Percentiles rank a stretch among this genome's conserved stretches.
Evolutionary conservation across 2,113 vertebrate genomes (phyloP).

Genomic region (Muntiacus reevesi): DNA sequence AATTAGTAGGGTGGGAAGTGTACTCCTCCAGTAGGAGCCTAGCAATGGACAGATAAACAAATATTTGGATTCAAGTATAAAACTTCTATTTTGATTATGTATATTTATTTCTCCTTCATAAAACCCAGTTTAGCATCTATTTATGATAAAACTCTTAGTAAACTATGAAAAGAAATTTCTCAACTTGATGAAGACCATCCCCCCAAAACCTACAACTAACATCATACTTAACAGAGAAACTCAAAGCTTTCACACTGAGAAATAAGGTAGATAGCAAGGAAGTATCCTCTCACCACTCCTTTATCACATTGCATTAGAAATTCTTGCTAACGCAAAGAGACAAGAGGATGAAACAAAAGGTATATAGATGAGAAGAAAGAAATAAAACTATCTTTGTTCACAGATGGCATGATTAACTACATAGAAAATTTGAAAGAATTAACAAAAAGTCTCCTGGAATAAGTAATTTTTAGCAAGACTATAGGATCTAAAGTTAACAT

Average conservation of each 20-base stretch:
- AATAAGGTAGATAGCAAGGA: not conserved
- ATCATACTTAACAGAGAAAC: not conserved
- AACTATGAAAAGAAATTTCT: not conserved
- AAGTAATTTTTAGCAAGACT: not conserved
- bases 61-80: not conserved
- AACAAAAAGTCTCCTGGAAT: not conserved
- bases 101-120: not conserved
- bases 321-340: not conserved
- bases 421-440: not conserved
- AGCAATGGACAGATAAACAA: not conserved
- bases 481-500: not conserved
- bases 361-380: not conserved
- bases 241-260: not conserved
- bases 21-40: not conserved
- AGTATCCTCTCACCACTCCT: not conserved
- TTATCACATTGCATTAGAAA: not conserved
- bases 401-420: not conserved
- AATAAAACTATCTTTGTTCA: not conserved
- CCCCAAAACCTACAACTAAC: not conserved
- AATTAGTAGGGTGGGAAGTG: not conserved
- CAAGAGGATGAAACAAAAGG: not conserved
- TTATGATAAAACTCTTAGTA: not conserved
- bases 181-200: not conserved
- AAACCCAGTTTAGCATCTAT: not conserved
- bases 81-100: not conserved